A percentile compares a stretch with the other conserved stretches of the same genome.
Conservation (phyloP, 2,113 vertebrate genomes). For the Pseudopipra pipra region DNA sequence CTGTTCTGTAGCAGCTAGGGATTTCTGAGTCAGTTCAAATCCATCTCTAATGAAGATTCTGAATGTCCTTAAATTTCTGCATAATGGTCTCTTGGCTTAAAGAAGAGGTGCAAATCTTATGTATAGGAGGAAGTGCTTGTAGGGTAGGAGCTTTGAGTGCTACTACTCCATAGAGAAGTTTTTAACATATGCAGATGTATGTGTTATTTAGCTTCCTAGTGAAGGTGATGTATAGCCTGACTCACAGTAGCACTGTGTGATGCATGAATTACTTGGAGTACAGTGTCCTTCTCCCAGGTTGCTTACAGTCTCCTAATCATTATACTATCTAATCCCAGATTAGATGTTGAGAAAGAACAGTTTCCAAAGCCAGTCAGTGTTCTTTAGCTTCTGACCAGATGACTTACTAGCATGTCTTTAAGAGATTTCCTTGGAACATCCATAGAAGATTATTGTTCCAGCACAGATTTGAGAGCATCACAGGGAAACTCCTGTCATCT, state of each 20-base stretch:
- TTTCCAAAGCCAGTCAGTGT: background rate
- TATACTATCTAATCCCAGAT: constrained; percentile 24
- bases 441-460: background rate
- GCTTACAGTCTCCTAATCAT: background rate
- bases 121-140: background rate
- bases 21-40: background rate
- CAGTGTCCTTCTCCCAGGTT: constrained; percentile 12
- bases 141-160: background rate
- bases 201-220: background rate
- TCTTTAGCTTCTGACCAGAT: background rate
- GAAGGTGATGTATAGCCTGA: background rate
- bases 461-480: background rate
- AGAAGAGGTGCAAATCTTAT: background rate
- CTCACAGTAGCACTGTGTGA: background rate
- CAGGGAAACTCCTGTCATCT: background rate
- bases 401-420: background rate
- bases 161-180: background rate
- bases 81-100: background rate
- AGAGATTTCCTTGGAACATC: constrained; percentile 23
- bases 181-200: background rate
- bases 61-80: background rate
- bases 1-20: background rate
- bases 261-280: background rate
- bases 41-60: background rate
- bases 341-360: background rate